phyloP scores from a whole-genome alignment of 2,888 invertebrate genomes.

The Noctua janthe region DNA sequence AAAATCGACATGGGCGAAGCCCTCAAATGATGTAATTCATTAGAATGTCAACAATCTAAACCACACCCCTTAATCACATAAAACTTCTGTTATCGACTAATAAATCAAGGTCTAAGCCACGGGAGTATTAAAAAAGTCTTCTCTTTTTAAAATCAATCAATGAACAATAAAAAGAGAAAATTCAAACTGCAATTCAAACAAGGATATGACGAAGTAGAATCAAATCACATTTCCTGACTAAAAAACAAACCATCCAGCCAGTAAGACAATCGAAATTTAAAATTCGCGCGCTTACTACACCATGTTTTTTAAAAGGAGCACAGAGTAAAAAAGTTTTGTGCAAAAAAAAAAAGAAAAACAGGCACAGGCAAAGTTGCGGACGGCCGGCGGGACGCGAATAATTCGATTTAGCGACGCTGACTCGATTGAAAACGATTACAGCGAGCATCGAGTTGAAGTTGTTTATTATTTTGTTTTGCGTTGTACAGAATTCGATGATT shows the following conservation, averaged over 20 bases:
- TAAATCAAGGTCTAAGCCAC: too few relatives aligned
- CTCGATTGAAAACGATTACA: constrained; percentile 80
- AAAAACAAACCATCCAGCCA: constrained; percentile 29
- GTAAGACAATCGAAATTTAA: constrained; percentile 52
- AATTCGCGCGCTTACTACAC: constrained; percentile 44
- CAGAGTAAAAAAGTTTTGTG: constrained; percentile 43
- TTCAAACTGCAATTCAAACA: neutral
- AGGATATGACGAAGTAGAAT: constrained; percentile 15
- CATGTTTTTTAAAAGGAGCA: constrained; percentile 57
- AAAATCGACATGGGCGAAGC: too few relatives aligned
- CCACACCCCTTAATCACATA: neutral
- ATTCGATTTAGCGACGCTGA: constrained; percentile 76
- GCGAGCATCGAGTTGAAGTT: constrained; percentile 71
- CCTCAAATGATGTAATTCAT: too few relatives aligned
- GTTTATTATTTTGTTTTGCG: constrained; percentile 74
- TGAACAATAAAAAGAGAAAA: neutral
- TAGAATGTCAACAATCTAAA: neutral
- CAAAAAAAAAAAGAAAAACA: constrained; percentile 39
- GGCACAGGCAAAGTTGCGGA: constrained; percentile 61
- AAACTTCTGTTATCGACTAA: neutral
- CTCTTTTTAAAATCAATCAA: neutral
- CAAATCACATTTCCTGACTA: neutral
- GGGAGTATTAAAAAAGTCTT: neutral
- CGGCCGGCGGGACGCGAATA: constrained; percentile 66
- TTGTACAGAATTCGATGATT: constrained; percentile 70